Percentiles rank a stretch among this genome's conserved stretches.
Conservation (phyloP, 2,888 invertebrate species). For the Bibio marci region DNA sequence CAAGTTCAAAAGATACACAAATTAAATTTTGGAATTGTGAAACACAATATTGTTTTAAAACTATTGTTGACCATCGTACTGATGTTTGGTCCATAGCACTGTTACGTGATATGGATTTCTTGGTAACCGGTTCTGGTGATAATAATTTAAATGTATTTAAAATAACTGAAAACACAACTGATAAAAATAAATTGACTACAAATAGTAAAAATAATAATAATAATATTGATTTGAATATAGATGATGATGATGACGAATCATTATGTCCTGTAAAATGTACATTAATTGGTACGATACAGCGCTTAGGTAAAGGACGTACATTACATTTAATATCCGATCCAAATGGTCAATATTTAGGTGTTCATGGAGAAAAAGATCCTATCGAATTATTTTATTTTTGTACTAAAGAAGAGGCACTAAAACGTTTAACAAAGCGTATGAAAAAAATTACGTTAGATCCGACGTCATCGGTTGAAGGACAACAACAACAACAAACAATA, state of each 20-base stretch:
- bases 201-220: slow-evolving; percentile 28
- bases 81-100: slow-evolving; percentile 81
- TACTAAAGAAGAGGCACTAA: slow-evolving; percentile 52
- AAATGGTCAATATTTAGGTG: slow-evolving; percentile 54
- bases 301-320: slow-evolving; percentile 64
- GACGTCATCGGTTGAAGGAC: slow-evolving; percentile 36
- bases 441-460: slow-evolving; percentile 46
- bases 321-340: slow-evolving; percentile 55
- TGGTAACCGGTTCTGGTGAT: slow-evolving; percentile 80
- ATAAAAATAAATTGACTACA: slow-evolving; percentile 31
- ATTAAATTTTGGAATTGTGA: slow-evolving; percentile 96
- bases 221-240: too few species aligned
- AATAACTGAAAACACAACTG: slow-evolving; percentile 35
- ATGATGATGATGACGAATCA: slow-evolving; percentile 16
- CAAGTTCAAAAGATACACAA: slow-evolving; percentile 83
- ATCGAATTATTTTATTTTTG: slow-evolving; percentile 75
- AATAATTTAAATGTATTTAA: slow-evolving; percentile 74
- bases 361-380: slow-evolving; percentile 65
- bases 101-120: slow-evolving; percentile 56
- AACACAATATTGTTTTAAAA: slow-evolving; percentile 90
- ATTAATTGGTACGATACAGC: slow-evolving; percentile 62
- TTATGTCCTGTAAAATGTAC: slow-evolving; percentile 49
- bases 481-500: slow-evolving; percentile 3
- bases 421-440: slow-evolving; percentile 53
- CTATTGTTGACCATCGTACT: slow-evolving; percentile 71